Evolutionary conservation across 2,888 invertebrate genomes (phyloP), one percentile per base, ranked within the genome.

Genomic region (Reticulitermes lucifugus): DNA sequence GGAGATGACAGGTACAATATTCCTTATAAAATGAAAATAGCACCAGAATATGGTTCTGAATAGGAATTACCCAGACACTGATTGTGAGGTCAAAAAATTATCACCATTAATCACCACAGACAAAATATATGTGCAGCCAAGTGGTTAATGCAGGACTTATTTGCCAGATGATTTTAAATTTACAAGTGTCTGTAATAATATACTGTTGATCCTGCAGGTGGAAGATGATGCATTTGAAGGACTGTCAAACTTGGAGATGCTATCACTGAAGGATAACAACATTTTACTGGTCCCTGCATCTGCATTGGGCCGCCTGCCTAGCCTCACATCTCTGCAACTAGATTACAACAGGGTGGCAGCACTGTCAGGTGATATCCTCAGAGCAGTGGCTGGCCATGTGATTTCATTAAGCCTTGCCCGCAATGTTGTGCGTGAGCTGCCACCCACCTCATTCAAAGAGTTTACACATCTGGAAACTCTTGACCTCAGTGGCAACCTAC

Each of bases 181-280:
- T 55, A 12, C 18, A 12, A 55, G 55, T 55, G 18, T 18, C 55
- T 55, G 18, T 18, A 55, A 18, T 55, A 2, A 55, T 18, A 55
- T 55, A 1, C 4, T 55, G 4, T 55, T 55, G 55, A 55, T 65
- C n/a, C 25, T 91, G 75, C 91, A 97, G 97, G 95, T 98, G 86
- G 97, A 97, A 91, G 97, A 97, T 88, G 96, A 96, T 87, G 96
- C 96, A 0, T 95, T 98, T 88, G 96, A 97, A 89, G 97, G 97
- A 0, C 91, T 98, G 87, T 93, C 94, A 59, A 95, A 93, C 88
- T 91, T 98, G 25, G 94, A 96, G 90, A 95, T 95, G 65, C 91
- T 98, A 0, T 94, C 96, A 51, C 92, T 98, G 18, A 94, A 95
- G 88, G 98, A 98, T 90, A 98, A 98, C 91, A 97, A 97, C 87